phyloP scores from a whole-genome alignment of 1,140 invertebrate genomes.

The Thaumetopoea pityocampa region DNA sequence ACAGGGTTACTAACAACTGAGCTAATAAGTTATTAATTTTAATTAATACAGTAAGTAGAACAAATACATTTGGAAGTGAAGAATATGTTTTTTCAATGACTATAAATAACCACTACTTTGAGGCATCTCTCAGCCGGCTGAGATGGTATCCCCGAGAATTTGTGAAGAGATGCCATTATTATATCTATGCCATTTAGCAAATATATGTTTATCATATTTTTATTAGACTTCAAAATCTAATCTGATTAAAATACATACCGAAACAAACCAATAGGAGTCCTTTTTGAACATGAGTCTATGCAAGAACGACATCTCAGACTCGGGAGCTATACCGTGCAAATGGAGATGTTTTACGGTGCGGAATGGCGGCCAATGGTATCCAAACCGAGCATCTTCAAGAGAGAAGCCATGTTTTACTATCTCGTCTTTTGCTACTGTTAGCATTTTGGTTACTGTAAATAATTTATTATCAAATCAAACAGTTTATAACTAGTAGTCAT shows the following conservation, averaged over 20 bases:
- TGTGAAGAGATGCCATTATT: too few relatives aligned
- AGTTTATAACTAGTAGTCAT: background rate
- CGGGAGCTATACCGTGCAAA: conserved; percentile 90
- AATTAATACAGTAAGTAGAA: too few relatives aligned
- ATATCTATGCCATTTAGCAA: too few relatives aligned
- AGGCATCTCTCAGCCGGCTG: too few relatives aligned
- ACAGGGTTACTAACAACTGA: too few relatives aligned
- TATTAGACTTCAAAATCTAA: background rate
- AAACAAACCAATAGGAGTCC: conserved; percentile 89
- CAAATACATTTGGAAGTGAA: too few relatives aligned
- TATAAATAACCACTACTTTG: background rate
- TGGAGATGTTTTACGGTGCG: conserved; percentile 90
- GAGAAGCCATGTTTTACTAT: conserved; percentile 75
- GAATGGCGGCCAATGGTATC: conserved; percentile 96
- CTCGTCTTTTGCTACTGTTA: conserved; percentile 79
- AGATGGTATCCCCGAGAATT: too few relatives aligned
- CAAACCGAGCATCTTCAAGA: conserved; percentile 79
- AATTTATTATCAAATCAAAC: background rate
- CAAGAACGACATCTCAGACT: conserved; percentile 84
- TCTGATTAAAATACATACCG: conserved; percentile 79
- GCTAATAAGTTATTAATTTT: too few relatives aligned
- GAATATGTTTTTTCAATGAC: background rate
- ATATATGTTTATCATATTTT: too few relatives aligned
- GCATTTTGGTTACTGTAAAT: conserved; percentile 48
- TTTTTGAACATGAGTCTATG: conserved; percentile 83